Evolutionary conservation across 2,888 invertebrate genomes (phyloP), one percentile per base, ranked within the genome.

Genomic region (Steinernema scapterisci): DNA sequence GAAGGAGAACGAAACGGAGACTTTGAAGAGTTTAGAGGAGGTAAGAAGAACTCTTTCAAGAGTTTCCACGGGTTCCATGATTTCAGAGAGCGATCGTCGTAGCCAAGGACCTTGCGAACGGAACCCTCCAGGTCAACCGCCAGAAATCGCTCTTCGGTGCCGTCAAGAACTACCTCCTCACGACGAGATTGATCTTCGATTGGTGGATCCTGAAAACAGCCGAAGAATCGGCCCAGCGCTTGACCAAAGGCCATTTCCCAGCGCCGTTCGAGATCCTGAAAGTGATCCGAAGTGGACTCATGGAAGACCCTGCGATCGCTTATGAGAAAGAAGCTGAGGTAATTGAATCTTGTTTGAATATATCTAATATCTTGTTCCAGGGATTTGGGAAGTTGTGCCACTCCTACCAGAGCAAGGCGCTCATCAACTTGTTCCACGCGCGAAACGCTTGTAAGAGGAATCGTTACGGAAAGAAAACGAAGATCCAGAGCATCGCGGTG

Each of bases 361-460:
- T 31, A n/a, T 23, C 1, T n/a, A 19, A 19, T 7, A 75, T 25
- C 27, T 5, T 46, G 23, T 74, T 75, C 72, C 27, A 87, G 86
- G 94, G 91, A 1, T 99, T 99, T 88, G 96, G 94, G 11, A 93
- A 95, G 84, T 90, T 99, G 13, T 93, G 93, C 0, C 92, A 93
- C 91, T 97, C 97, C 0, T 92, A 93, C 0, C 93, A 99, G 88
- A 93, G 93, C 76, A 94, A 93, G 88, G 97, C 97, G 0, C 91
- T 99, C 11, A 93, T 96, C 82, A 93, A 94, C 72, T 91, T 99
- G 3, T 99, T 96, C 90, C 92, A 94, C 86, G 99, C 97, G 27
- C 96, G 96, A 89, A 97, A 96, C 0, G 94, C 95, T 84, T 97
- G 97, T 89, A 99, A 99, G 89, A 99, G 96, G 89, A 99, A 97